These are phyloP conservation scores for Agriopis marginaria DNA, from an alignment of 2,888 invertebrate genomes.

Conservation along the genomic window DNA sequence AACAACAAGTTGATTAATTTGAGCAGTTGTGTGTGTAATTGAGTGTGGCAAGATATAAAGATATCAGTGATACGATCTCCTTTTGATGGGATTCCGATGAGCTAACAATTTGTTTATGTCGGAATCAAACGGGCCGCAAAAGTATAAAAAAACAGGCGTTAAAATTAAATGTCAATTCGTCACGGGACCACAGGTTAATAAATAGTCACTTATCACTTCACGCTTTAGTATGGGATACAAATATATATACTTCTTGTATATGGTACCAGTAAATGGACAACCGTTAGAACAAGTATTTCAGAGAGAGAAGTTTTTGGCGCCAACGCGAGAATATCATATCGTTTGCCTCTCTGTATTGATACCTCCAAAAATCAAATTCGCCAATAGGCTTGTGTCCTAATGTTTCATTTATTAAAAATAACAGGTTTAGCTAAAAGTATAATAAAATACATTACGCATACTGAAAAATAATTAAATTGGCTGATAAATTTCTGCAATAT, in stretches of 20 bases:
- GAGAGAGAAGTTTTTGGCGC: no score
- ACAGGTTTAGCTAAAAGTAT: no score
- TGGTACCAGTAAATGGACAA: neutral
- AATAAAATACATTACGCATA: no score
- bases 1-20: constrained; percentile 67
- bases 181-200: constrained; percentile 39
- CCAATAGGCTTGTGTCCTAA: no score
- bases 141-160: constrained; percentile 48
- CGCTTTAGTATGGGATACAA: neutral
- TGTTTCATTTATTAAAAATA: no score
- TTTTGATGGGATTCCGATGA: constrained; percentile 75
- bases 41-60: constrained; percentile 69
- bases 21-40: constrained; percentile 60
- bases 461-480: no score
- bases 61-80: constrained; percentile 71
- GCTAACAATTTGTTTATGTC: constrained; percentile 70
- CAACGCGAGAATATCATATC: no score
- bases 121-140: constrained; percentile 37
- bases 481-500: no score
- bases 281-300: neutral
- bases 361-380: no score
- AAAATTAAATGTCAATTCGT: constrained; percentile 56
- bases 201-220: constrained; percentile 2
- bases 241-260: no score
- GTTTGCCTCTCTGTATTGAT: no score